These are phyloP conservation scores for Ellobium chinense DNA, from an alignment of 2,888 invertebrate genomes.

Conservation along the genomic window DNA sequence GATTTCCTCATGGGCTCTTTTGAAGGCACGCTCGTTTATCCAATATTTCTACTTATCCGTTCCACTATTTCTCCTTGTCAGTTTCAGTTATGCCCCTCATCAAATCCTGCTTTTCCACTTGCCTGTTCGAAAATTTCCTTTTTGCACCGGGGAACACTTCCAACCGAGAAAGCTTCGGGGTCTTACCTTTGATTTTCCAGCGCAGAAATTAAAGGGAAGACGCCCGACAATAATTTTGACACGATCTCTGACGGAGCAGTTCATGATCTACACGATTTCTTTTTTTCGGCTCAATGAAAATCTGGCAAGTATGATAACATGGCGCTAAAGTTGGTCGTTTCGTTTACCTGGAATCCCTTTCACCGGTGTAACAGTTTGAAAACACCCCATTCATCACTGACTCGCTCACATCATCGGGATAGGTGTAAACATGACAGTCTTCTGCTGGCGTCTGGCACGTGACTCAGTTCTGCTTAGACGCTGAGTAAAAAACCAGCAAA, in stretches of 20 bases:
- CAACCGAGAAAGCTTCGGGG: too few species aligned
- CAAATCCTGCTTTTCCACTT: too few species aligned
- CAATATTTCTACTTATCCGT: too few species aligned
- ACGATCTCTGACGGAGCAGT: neutral
- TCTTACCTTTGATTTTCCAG: too few species aligned
- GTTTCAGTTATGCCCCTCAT: too few species aligned
- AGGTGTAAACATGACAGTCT: slow-evolving; percentile 28
- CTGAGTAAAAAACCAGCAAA: neutral
- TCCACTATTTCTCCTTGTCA: too few species aligned
- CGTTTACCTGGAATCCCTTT: neutral
- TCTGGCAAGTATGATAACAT: neutral
- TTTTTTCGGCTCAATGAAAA: neutral
- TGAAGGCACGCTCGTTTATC: too few species aligned
- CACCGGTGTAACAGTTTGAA: slow-evolving; percentile 11
- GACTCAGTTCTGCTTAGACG: too few species aligned
- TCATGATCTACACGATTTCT: neutral
- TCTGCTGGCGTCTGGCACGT: neutral
- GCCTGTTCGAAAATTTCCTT: too few species aligned
- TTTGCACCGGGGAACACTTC: too few species aligned
- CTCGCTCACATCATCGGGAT: neutral
- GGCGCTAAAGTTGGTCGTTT: slow-evolving; percentile 1
- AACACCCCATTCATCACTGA: slow-evolving; percentile 32
- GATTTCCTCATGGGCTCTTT: too few species aligned
- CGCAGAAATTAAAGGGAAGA: too few species aligned
- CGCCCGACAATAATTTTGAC: neutral